Evolutionary conservation across 1,140 invertebrate species (phyloP).

Genomic region (Lordiphosa clarofinis): DNA sequence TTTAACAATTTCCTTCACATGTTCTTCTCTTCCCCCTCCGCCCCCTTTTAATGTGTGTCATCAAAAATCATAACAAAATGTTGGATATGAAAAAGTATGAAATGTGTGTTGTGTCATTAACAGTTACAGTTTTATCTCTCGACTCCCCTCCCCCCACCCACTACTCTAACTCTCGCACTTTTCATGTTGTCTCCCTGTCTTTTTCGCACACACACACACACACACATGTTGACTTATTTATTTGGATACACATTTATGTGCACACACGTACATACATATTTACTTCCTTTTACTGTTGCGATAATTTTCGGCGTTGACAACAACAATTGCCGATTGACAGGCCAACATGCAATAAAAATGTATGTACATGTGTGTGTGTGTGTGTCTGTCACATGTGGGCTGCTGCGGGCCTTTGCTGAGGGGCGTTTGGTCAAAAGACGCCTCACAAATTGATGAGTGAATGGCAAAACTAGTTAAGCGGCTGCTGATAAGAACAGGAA

Average conservation of each 20-base stretch:
- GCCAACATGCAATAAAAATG: slow-evolving; percentile 42
- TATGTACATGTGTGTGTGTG: background rate
- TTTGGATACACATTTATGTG: slow-evolving; percentile 43
- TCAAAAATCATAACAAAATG: too few relatives aligned
- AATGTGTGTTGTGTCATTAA: slow-evolving; percentile 41
- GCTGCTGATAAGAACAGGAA: slow-evolving; percentile 4
- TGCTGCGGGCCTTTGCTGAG: too few relatives aligned
- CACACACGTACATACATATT: slow-evolving; percentile 11
- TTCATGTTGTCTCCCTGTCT: background rate
- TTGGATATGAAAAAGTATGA: too few relatives aligned
- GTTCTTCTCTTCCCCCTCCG: too few relatives aligned
- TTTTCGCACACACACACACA: too few relatives aligned
- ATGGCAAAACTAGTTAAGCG: too few relatives aligned
- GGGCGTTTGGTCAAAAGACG: background rate
- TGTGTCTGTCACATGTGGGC: background rate
- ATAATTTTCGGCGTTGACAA: slow-evolving; percentile 48
- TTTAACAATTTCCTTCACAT: too few relatives aligned
- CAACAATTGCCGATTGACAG: slow-evolving; percentile 44
- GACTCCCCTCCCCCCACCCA: slow-evolving; percentile 1
- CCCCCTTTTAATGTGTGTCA: too few relatives aligned
- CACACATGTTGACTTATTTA: slow-evolving; percentile 38
- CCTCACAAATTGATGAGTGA: too few relatives aligned
- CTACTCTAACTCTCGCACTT: background rate
- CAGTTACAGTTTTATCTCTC: slow-evolving; percentile 49
- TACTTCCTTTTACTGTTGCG: slow-evolving; percentile 43